These are phyloP conservation scores for Tenebrosternarchus preto DNA, from an alignment of 2,113 vertebrate species.

Conservation along the genomic window DNA sequence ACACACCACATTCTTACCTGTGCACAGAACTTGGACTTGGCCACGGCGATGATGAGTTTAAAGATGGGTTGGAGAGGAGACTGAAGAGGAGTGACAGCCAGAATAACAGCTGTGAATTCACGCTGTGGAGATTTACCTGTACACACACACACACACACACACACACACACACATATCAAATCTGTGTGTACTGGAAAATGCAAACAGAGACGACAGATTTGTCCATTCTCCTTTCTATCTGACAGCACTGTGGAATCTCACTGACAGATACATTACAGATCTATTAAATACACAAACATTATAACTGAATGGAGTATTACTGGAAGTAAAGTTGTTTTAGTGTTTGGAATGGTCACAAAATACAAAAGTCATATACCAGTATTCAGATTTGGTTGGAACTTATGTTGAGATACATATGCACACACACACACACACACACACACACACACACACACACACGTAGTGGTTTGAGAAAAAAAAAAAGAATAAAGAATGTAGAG, in stretches of 20 bases:
- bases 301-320: too few relatives aligned
- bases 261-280: conserved; percentile 27
- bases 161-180: conserved; percentile 23
- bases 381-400: too few relatives aligned
- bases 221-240: conserved; percentile 35
- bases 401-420: too few relatives aligned
- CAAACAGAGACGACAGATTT: conserved; percentile 23
- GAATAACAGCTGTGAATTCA: conserved; percentile 79
- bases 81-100: conserved; percentile 72
- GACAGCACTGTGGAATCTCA: not conserved
- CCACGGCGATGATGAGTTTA: conserved; percentile 78
- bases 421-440: conserved; percentile 6
- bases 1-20: conserved; percentile 66
- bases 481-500: not conserved
- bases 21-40: conserved; percentile 80
- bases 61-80: conserved; percentile 74
- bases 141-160: conserved; percentile 36
- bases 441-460: too few relatives aligned
- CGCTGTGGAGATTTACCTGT: conserved; percentile 73
- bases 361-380: not conserved
- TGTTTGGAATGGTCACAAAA: not conserved
- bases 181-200: not conserved
- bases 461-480: too few relatives aligned
- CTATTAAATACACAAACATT: conserved; percentile 7
- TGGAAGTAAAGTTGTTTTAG: too few relatives aligned